Percentiles rank a stretch among this genome's conserved stretches.
Evolutionary conservation across 2,797 vertebrate species (phyloP).

Genomic region (Buphagus erythrorhynchus): DNA sequence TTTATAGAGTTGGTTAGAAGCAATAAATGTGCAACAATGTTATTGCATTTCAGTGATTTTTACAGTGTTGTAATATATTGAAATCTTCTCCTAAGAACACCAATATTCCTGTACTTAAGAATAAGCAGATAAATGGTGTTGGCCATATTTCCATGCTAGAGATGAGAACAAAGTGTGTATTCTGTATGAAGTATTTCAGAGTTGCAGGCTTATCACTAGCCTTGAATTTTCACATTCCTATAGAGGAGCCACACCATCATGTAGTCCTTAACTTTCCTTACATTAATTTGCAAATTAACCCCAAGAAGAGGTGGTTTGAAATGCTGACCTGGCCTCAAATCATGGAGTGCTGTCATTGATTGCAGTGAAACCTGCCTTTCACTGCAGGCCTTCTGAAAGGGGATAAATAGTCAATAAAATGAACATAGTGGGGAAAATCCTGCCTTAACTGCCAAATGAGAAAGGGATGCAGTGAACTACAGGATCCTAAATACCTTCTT

Average conservation of each 20-base stretch:
- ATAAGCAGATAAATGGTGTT: background rate
- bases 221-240: background rate
- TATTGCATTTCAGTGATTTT: slow-evolving; percentile 34
- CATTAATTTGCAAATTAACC: background rate
- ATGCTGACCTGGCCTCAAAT: background rate
- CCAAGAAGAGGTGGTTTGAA: background rate
- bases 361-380: background rate
- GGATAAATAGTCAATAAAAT: background rate
- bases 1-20: slow-evolving; percentile 26
- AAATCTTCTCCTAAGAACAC: background rate
- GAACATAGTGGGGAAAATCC: background rate
- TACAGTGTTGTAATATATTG: background rate
- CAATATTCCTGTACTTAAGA: background rate
- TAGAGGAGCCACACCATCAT: background rate
- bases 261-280: background rate
- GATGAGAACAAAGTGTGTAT: background rate
- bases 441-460: background rate
- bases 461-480: background rate
- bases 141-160: background rate
- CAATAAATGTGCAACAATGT: slow-evolving; percentile 1
- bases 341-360: background rate
- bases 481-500: background rate
- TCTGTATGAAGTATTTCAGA: background rate
- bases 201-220: background rate
- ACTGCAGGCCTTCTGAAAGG: background rate